phyloP scores from a whole-genome alignment of 1,140 invertebrate species.

The Caenorhabditis latens region DNA sequence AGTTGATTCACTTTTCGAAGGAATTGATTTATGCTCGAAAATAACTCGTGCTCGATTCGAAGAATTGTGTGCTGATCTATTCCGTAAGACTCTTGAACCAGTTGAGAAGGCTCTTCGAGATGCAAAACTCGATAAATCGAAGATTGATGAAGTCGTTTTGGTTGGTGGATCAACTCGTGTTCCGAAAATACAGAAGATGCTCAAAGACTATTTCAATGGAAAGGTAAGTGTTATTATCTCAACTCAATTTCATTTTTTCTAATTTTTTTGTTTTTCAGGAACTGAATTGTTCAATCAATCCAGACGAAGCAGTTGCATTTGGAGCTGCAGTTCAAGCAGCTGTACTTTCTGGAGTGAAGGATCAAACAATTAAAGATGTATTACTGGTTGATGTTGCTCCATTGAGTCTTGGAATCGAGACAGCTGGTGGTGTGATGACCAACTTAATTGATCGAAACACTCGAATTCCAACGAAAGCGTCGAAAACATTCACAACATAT shows the following conservation, averaged over 20 bases:
- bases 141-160: conserved; percentile 85
- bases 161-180: conserved; percentile 86
- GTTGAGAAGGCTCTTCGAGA: conserved; percentile 86
- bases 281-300: conserved; percentile 23
- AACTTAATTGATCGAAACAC: conserved; percentile 83
- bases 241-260: too few relatives aligned
- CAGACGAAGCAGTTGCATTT: conserved; percentile 87
- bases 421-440: conserved; percentile 90
- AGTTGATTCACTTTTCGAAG: conserved; percentile 93
- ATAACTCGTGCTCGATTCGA: conserved; percentile 93
- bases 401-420: conserved; percentile 94
- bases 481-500: conserved; percentile 83
- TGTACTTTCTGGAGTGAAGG: conserved; percentile 81
- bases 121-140: conserved; percentile 84
- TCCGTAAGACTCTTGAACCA: conserved; percentile 87
- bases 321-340: conserved; percentile 85
- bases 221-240: conserved; percentile 79
- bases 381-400: conserved; percentile 83
- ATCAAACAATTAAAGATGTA: conserved; percentile 80
- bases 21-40: conserved; percentile 93
- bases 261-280: not conserved
- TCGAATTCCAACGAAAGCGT: conserved; percentile 83
- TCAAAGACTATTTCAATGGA: conserved; percentile 90
- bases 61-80: conserved; percentile 91
- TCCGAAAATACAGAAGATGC: conserved; percentile 83